Percentiles rank a stretch among this genome's conserved stretches.
Evolutionary conservation across 2,888 invertebrate species (phyloP).

Genomic region (Platerodrilus igneus): DNA sequence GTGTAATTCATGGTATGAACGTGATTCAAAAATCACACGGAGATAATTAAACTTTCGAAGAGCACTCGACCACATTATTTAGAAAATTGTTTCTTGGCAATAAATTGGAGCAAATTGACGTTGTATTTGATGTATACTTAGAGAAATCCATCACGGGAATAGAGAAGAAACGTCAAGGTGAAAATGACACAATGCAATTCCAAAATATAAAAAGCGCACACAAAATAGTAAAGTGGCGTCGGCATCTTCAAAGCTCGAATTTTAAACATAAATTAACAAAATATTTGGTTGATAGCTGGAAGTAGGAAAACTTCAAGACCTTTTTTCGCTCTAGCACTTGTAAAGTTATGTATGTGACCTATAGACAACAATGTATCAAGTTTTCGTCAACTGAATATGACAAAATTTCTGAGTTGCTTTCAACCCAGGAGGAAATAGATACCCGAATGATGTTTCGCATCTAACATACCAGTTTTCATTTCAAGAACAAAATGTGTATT

Average conservation of each 20-base stretch:
- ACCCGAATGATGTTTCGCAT: constrained; percentile 1
- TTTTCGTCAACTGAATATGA: background rate
- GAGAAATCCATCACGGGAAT: background rate
- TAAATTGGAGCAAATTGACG: background rate
- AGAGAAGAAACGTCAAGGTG: background rate
- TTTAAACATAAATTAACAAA: constrained; percentile 2
- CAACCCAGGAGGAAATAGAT: background rate
- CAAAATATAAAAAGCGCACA: constrained; percentile 1
- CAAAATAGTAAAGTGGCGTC: constrained; percentile 8
- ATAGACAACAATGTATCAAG: background rate
- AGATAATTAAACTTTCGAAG: constrained; percentile 4
- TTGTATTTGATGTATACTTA: constrained; percentile 2
- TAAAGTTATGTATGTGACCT: constrained; percentile 1
- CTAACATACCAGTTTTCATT: background rate
- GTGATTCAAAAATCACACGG: too few species aligned
- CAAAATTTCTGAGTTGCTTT: background rate
- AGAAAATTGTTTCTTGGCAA: constrained; percentile 1
- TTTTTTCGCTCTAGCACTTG: constrained; percentile 2
- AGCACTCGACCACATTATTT: background rate
- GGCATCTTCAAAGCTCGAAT: background rate
- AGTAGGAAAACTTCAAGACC: background rate
- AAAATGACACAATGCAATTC: constrained; percentile 1
- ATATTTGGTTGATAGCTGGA: constrained; percentile 4
- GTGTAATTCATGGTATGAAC: constrained; percentile 2
- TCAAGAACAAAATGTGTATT: background rate